Base-by-base conservation (phyloP, 1,140 invertebrate genomes). In the Ostrea denselamellosa region DNA sequence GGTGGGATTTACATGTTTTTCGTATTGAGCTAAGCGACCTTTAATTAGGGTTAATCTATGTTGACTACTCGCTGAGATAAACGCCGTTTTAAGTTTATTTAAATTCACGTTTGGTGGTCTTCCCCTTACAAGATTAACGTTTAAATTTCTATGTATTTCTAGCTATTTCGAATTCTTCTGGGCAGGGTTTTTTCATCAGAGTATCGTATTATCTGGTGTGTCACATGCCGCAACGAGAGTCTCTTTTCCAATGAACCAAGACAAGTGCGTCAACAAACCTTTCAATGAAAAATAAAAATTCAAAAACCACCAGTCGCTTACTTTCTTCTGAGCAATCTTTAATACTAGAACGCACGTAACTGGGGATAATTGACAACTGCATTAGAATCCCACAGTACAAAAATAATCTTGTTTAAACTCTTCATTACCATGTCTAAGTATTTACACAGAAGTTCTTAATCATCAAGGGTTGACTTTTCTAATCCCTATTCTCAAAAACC, bases 381-480 rank as follows among this genome's bases (percentile, higher is more conserved):
- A 77, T 77, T 77, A 77, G 4, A 25, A 25, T 14, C 14, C 28
- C 28, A 25, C 25, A 12, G 14, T 77, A 77, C 10, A 28, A 34
- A 34, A 34, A 34, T 25, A 77, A 77, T 77, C 68, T 77, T 77
- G 25, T 77, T 44, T 77, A 77, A 77, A 77, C 28, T 62, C 56
- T n/a, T 17, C 56, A 62, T 62, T 62, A 62, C 68, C 9, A 77
- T 28, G 68, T 22, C 25, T 25, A 25, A 77, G 68, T 77, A 77
- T 77, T 77, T 77, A 77, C 68, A 77, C 68, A 77, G 68, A 77
- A 77, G 68, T 77, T 77, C 68, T 77, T 77, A 77, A 77, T 77
- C 22, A 25, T 77, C 68, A 44, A 77, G 28, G 68, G 22, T 77
- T 77, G 68, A 77, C 68, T 77, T 77, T 77, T 77, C 68, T 77